These are phyloP conservation scores for Leucania comma DNA, from an alignment of 2,888 invertebrate species.

Conservation along the genomic window DNA sequence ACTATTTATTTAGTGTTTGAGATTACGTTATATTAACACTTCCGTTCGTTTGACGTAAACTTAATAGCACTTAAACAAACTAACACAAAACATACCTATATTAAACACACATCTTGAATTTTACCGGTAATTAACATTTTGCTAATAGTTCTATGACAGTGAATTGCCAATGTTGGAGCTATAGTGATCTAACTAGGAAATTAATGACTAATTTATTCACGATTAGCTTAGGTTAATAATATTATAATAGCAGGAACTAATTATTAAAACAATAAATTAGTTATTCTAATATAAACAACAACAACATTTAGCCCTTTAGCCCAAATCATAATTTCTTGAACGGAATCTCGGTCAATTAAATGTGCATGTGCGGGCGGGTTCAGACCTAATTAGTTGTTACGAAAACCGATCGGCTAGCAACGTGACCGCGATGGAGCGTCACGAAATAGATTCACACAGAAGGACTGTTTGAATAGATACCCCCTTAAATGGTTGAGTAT, in stretches of 20 bases:
- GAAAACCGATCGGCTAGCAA: slow-evolving; percentile 46
- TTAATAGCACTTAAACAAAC: too few relatives aligned
- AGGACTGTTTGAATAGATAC: slow-evolving; percentile 20
- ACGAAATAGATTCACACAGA: slow-evolving; percentile 26
- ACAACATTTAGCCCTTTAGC: neutral
- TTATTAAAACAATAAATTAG: neutral
- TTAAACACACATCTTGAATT: neutral
- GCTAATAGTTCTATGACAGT: neutral
- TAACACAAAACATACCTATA: too few relatives aligned
- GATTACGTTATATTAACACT: slow-evolving; percentile 9
- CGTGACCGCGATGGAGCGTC: slow-evolving; percentile 40
- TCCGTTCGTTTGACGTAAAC: slow-evolving; percentile 16
- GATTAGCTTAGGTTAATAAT: neutral
- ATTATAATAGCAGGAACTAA: neutral
- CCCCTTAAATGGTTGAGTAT: neutral
- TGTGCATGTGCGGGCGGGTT: slow-evolving; percentile 51
- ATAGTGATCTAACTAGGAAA: neutral
- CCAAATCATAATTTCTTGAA: slow-evolving; percentile 43
- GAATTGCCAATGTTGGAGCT: neutral
- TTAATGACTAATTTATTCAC: slow-evolving; percentile 1
- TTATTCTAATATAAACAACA: slow-evolving; percentile 2
- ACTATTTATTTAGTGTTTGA: slow-evolving; percentile 23
- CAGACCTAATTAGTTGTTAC: slow-evolving; percentile 57
- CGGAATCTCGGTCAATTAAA: slow-evolving; percentile 52
- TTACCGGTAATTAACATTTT: neutral